phyloP scores from a whole-genome alignment of 53 echinoderm and acorn worm genomes.

The Stichopus horrens region DNA sequence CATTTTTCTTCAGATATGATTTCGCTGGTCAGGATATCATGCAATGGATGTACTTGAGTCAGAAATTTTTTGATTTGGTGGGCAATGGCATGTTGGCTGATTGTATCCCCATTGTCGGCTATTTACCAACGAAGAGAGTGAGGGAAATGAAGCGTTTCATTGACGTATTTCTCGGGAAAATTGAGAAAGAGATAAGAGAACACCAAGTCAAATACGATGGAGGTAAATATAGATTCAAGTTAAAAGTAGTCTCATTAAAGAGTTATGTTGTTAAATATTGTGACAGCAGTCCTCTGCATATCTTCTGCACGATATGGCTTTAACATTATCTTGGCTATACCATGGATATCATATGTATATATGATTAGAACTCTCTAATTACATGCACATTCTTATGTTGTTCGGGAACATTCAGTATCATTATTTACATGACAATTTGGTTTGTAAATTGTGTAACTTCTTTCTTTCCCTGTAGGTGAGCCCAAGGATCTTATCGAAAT shows the following conservation, averaged over 20 bases:
- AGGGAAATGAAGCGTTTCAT: neutral
- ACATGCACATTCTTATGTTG: too few species aligned
- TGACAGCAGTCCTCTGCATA: too few species aligned
- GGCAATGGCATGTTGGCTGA: slow-evolving; percentile 17
- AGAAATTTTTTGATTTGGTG: neutral
- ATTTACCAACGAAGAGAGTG: neutral
- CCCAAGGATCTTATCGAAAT: slow-evolving; percentile 21
- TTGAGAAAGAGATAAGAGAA: neutral
- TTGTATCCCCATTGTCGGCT: neutral
- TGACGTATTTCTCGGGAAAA: neutral
- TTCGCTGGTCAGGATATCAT: slow-evolving; percentile 18
- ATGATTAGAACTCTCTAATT: too few species aligned
- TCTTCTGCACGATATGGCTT: too few species aligned
- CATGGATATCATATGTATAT: too few species aligned
- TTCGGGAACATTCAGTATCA: too few species aligned
- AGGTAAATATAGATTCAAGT: neutral
- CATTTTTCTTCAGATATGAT: slow-evolving; percentile 3
- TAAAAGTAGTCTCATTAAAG: too few species aligned
- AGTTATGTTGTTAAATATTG: too few species aligned
- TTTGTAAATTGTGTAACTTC: too few species aligned
- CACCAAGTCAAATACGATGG: neutral
- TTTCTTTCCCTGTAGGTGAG: neutral
- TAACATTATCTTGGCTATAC: too few species aligned
- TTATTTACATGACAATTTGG: too few species aligned
- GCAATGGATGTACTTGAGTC: slow-evolving; percentile 4